Evolutionary conservation across 2,113 vertebrate species (phyloP).

Genomic region (Pseudopipra pipra): DNA sequence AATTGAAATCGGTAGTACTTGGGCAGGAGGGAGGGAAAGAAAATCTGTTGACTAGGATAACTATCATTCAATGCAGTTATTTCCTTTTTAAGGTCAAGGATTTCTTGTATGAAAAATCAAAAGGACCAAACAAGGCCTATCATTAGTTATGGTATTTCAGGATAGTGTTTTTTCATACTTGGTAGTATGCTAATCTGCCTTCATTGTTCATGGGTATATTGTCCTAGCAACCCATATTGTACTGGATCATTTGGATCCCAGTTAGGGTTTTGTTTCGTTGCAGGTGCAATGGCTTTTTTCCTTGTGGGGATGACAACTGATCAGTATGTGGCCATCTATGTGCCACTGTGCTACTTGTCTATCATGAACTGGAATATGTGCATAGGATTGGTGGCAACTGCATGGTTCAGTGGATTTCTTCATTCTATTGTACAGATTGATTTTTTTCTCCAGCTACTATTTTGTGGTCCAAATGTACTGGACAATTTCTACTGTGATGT

Average conservation of each 20-base stretch:
- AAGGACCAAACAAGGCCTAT: background rate
- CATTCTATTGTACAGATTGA: background rate
- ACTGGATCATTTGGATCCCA: too few relatives aligned
- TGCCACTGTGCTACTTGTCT: background rate
- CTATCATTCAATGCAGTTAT: background rate
- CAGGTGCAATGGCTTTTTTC: background rate
- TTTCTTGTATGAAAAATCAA: background rate
- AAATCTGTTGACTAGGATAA: background rate
- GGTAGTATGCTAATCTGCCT: background rate
- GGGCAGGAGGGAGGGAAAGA: background rate
- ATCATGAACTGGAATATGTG: background rate
- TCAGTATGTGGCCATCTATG: background rate
- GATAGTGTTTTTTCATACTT: background rate
- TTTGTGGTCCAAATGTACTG: conserved; percentile 49
- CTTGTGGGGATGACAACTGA: accelerated
- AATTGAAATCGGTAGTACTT: background rate
- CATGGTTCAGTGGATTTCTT: background rate
- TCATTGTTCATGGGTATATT: background rate
- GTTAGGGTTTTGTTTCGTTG: background rate
- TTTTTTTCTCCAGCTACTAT: background rate
- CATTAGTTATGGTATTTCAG: background rate
- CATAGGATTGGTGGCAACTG: background rate
- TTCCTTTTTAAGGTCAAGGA: background rate
- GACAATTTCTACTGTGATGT: conserved; percentile 58
- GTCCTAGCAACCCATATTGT: too few relatives aligned